Base-by-base conservation (phyloP, 2,888 invertebrate genomes). In the Sipha maydis region DNA sequence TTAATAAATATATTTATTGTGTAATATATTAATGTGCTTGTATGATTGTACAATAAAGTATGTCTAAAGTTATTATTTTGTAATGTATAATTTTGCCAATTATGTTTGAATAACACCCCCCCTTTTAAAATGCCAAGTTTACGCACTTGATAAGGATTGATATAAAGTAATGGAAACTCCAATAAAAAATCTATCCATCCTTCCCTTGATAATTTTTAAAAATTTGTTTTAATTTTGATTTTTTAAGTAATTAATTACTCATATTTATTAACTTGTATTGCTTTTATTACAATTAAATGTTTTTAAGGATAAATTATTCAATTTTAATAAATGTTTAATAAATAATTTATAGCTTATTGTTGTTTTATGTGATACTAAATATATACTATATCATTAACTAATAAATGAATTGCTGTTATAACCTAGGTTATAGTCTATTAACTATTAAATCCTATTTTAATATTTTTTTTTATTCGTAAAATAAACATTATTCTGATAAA, bases 361-460 rank as follows among this genome's bases (percentile, higher is more conserved):
- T 48, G 48, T 48, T 48, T 48, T 14, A 48, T 48, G 48, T 48
- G 48, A 48, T 48, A 14, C 1, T 11, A 61, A 38, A 61, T 84
- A 84, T 61, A 41, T 67, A 80, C 67, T 80, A 41, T 84, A 61
- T 84, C 38, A 28, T 84, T 67, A 75, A 38, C 75, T 84, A 61
- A 61, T 61, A 61, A 41, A 67, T 9, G 56, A 83, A 84, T 84
- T 54, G 21, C 61, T 84, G 38, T 84, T 76, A 38, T 67, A 80
- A 61, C 41, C n/a, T 82, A 82, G 31, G 7, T 17, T 41, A 85
- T 85, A 85, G 31, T 85, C 31, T 41, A 77, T 75, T 75, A 56
- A 84, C 31, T 77, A 31, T 31, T 69, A 71, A 61, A 25, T 61
- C 8, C 21, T 1, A 61, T 61, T 61, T 61, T 5, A 25, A 61